phyloP scores from a whole-genome alignment of 2,888 invertebrate species.

The Palloptera scutellata region DNA sequence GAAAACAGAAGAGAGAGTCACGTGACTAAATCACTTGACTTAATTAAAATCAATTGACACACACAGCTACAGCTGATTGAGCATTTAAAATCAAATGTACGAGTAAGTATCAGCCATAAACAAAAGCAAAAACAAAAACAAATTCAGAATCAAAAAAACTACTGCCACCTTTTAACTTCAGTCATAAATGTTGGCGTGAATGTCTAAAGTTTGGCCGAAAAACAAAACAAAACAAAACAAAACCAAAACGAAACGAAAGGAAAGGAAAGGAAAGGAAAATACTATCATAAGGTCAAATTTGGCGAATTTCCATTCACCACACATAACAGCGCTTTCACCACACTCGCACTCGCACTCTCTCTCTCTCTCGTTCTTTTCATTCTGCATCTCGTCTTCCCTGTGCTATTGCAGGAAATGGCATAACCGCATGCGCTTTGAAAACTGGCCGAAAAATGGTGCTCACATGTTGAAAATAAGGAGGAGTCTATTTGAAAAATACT shows the following conservation, averaged over 20 bases:
- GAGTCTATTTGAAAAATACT: slow-evolving; percentile 15
- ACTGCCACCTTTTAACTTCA: slow-evolving; percentile 18
- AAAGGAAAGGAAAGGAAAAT: too few species aligned
- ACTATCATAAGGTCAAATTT: too few species aligned
- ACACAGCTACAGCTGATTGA: not conserved
- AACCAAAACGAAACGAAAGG: too few species aligned
- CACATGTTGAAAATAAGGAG: slow-evolving; percentile 19
- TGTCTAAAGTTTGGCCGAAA: too few species aligned
- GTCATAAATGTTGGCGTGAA: slow-evolving; percentile 11
- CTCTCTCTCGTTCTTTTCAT: not conserved
- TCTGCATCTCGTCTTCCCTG: too few species aligned
- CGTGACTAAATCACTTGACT: slow-evolving; percentile 21
- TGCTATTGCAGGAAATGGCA: not conserved
- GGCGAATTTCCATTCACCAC: not conserved
- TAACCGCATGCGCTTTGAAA: slow-evolving; percentile 25
- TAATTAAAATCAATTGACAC: slow-evolving; percentile 21
- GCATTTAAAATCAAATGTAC: not conserved
- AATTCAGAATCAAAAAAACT: slow-evolving; percentile 18
- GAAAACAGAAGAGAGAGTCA: not conserved
- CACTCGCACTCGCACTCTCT: not conserved
- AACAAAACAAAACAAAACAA: too few species aligned
- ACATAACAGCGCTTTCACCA: not conserved
- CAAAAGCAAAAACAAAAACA: too few species aligned
- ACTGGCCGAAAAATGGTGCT: slow-evolving; percentile 41
- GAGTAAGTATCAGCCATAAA: not conserved